phyloP scores from a whole-genome alignment of 1,140 invertebrate species.

The Hypsibius dujardini region DNA sequence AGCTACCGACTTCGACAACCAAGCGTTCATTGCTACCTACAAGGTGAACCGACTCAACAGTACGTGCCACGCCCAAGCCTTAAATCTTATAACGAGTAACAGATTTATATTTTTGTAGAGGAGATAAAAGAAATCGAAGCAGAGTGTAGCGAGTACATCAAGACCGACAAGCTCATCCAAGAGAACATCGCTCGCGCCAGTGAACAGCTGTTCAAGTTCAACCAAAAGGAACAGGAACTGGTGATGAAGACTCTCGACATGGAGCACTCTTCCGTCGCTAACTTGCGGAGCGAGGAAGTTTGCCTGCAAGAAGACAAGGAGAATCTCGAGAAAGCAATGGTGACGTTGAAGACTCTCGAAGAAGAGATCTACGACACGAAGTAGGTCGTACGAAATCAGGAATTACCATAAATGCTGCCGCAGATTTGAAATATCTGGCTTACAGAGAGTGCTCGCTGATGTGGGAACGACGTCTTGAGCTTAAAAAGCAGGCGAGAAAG shows the following conservation, averaged over 20 bases:
- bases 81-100: not conserved
- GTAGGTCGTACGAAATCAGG: not conserved
- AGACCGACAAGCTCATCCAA: constrained; percentile 11
- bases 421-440: not conserved
- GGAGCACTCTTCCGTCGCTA: not conserved
- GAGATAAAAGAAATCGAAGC: not conserved
- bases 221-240: not conserved
- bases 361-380: constrained; percentile 8
- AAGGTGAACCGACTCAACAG: constrained; percentile 10
- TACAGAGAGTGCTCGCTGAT: not conserved
- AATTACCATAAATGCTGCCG: too few relatives aligned
- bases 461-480: constrained; percentile 2
- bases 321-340: not conserved
- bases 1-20: constrained; percentile 13
- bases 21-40: constrained; percentile 13
- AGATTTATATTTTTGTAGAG: not conserved
- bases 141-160: constrained; percentile 10
- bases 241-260: constrained; percentile 12
- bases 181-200: constrained; percentile 13
- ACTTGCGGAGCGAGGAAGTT: not conserved
- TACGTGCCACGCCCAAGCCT: not conserved
- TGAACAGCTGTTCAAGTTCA: not conserved
- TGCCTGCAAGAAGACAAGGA: constrained; percentile 2
- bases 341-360: not conserved
- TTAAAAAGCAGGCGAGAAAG: constrained; percentile 10